Percentiles rank a stretch among this genome's conserved stretches.
phyloP scores from a whole-genome alignment of 2,797 vertebrate genomes.

The Pygocentrus nattereri region DNA sequence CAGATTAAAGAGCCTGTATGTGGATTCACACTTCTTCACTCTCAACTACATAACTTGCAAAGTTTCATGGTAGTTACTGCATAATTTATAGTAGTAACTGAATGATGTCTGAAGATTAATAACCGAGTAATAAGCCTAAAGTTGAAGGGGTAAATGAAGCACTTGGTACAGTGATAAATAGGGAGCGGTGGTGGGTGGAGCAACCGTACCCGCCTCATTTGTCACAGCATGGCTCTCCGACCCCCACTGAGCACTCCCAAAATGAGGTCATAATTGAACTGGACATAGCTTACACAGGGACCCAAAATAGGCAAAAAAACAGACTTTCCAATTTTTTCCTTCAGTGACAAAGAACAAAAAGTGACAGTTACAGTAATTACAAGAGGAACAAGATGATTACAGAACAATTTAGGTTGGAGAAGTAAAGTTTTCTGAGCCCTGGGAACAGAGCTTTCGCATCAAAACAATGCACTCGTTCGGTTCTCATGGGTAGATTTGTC shows the following conservation, averaged over 20 bases:
- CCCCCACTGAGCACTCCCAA: slow-evolving; percentile 67
- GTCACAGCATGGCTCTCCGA: slow-evolving; percentile 59
- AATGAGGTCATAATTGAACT: slow-evolving; percentile 82
- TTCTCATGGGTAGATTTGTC: slow-evolving; percentile 36
- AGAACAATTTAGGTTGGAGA: slow-evolving; percentile 75
- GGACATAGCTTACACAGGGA: slow-evolving; percentile 76
- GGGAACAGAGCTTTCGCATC: slow-evolving; percentile 72
- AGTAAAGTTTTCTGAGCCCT: slow-evolving; percentile 76
- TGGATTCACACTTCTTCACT: neutral
- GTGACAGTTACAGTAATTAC: slow-evolving; percentile 86
- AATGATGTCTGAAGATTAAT: neutral
- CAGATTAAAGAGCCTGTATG: neutral
- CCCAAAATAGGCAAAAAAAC: slow-evolving; percentile 61
- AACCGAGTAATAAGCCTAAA: neutral
- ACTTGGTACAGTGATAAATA: slow-evolving; percentile 58
- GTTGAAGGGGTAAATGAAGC: slow-evolving; percentile 68
- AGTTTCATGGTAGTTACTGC: neutral
- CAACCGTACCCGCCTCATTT: slow-evolving; percentile 67
- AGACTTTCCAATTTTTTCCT: slow-evolving; percentile 81
- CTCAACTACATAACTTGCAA: neutral
- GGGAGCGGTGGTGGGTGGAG: slow-evolving; percentile 67
- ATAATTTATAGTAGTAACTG: too few relatives aligned
- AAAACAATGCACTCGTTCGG: slow-evolving; percentile 70
- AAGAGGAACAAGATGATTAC: slow-evolving; percentile 74
- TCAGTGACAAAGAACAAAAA: slow-evolving; percentile 83